phyloP scores from a whole-genome alignment of 2,888 invertebrate genomes.

The Plebejus melissa region DNA sequence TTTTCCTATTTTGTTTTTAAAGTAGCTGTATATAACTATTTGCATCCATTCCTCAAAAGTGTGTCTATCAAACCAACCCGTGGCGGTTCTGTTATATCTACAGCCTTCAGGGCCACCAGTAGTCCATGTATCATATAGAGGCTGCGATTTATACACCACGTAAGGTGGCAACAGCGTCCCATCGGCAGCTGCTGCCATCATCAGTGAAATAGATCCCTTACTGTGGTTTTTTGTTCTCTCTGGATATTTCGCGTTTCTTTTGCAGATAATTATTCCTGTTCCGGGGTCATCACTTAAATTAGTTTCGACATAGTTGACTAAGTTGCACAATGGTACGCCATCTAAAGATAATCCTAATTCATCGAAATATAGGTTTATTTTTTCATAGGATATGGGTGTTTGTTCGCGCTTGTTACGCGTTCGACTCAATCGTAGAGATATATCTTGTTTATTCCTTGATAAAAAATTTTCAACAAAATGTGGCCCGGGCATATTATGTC shows the following conservation, averaged over 20 bases:
- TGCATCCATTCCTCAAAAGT: conserved; percentile 49
- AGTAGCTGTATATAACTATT: conserved; percentile 38
- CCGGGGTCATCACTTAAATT: conserved; percentile 38
- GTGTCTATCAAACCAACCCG: conserved; percentile 51
- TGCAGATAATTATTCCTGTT: conserved; percentile 40
- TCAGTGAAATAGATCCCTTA: conserved; percentile 48
- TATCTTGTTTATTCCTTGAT: conserved; percentile 25
- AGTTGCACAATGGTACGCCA: conserved; percentile 34
- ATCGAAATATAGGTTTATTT: conserved; percentile 35
- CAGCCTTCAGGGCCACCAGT: conserved; percentile 47
- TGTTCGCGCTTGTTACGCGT: conserved; percentile 35
- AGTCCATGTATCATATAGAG: conserved; percentile 54
- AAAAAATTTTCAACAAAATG: conserved; percentile 25
- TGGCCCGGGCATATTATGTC: conserved; percentile 27
- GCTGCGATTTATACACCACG: conserved; percentile 54
- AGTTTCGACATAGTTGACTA: conserved; percentile 39
- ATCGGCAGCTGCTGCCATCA: conserved; percentile 45
- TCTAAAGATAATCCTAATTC: conserved; percentile 35
- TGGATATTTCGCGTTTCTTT: conserved; percentile 48
- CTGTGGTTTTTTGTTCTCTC: conserved; percentile 47
- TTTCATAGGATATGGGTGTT: conserved; percentile 36
- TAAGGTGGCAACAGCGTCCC: conserved; percentile 48
- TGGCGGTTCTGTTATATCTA: conserved; percentile 49
- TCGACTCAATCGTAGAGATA: background rate
- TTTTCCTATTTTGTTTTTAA: conserved; percentile 40